Evolutionary conservation across 2,888 invertebrate genomes (phyloP).

Genomic region (Dryobotodes eremita): DNA sequence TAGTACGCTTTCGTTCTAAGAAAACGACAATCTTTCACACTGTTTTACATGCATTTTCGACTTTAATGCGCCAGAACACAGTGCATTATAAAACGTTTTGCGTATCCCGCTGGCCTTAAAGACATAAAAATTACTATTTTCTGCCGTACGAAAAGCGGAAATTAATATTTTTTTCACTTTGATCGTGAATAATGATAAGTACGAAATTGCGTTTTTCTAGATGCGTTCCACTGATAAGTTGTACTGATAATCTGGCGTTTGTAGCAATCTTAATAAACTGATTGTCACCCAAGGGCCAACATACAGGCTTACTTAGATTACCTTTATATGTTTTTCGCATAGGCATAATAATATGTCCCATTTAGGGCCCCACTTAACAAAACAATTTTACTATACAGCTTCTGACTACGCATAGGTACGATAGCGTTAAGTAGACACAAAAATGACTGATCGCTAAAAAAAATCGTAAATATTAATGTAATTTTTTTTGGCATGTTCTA

Average conservation of each 20-base stretch:
- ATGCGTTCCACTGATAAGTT: slow-evolving; percentile 11
- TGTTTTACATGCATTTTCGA: slow-evolving; percentile 11
- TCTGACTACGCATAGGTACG: neutral
- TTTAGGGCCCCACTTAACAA: neutral
- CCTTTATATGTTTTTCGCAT: neutral
- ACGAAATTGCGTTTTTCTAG: slow-evolving; percentile 1
- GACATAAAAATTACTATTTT: slow-evolving; percentile 65
- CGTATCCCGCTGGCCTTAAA: slow-evolving; percentile 65
- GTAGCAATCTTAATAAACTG: neutral
- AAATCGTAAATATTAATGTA: no score
- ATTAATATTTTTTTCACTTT: slow-evolving; percentile 40
- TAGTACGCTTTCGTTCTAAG: slow-evolving; percentile 57
- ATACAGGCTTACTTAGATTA: neutral
- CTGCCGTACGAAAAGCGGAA: slow-evolving; percentile 41
- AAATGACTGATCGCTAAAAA: no score
- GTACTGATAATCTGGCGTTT: neutral
- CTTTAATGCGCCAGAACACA: slow-evolving; percentile 18
- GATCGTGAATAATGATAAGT: slow-evolving; percentile 29
- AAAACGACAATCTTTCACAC: slow-evolving; percentile 43
- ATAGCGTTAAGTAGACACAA: neutral
- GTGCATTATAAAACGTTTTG: slow-evolving; percentile 7
- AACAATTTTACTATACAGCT: neutral
- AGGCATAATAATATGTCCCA: neutral
- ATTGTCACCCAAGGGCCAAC: neutral
- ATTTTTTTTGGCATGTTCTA: neutral